Percentiles rank a stretch among this genome's conserved stretches.
Conservation (phyloP, 1,140 invertebrate species). For the Drosophila orena region DNA sequence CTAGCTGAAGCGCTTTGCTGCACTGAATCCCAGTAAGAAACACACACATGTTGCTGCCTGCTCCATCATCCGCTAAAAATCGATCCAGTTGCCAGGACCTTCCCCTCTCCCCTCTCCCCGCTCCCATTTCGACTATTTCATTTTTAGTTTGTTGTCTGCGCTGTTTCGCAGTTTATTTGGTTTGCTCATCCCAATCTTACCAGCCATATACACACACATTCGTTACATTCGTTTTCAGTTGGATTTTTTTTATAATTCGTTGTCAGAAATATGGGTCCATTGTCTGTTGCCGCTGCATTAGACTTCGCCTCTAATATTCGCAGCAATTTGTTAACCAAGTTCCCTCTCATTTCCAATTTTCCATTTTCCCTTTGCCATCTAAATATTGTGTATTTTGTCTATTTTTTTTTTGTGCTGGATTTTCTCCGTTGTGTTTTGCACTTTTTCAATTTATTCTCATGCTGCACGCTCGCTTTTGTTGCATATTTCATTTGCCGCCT, state of each 20-base stretch:
- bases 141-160: conserved; percentile 28
- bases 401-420: neutral
- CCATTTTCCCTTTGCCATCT: conserved; percentile 14
- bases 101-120: conserved; percentile 15
- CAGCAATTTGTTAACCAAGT: conserved; percentile 79
- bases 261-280: conserved; percentile 72
- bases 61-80: conserved; percentile 73
- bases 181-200: conserved; percentile 1
- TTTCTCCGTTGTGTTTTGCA: conserved; percentile 11
- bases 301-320: conserved; percentile 79
- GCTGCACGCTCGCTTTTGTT: conserved; percentile 74
- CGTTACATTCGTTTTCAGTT: conserved; percentile 41
- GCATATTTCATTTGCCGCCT: conserved; percentile 80
- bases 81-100: conserved; percentile 40
- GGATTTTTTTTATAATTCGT: conserved; percentile 77
- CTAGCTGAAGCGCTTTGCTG: conserved; percentile 36
- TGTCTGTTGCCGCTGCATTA: conserved; percentile 65
- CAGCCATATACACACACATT: conserved; percentile 2
- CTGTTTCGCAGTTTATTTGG: conserved; percentile 56
- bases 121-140: neutral
- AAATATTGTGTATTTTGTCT: neutral
- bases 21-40: conserved; percentile 16
- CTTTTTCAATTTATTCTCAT: conserved; percentile 75
- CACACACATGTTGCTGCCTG: conserved; percentile 47
- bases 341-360: conserved; percentile 5